Conservation (phyloP, 2,797 vertebrate genomes). For the Paratrypauchen microcephalus region DNA sequence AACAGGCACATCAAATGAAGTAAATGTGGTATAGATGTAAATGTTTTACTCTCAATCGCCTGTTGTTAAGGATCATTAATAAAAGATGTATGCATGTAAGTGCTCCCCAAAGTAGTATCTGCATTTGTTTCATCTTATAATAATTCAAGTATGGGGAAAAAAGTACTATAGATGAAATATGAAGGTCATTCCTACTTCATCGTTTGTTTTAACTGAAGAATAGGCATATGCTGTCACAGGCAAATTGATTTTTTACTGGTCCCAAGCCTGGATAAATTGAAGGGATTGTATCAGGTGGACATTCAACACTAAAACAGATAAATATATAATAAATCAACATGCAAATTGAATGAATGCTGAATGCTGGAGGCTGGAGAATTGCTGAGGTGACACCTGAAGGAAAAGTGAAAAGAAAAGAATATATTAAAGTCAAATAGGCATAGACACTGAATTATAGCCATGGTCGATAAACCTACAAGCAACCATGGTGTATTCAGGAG, state of each 20-base stretch:
- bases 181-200: not conserved
- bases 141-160: not conserved
- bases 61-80: slow-evolving; percentile 14
- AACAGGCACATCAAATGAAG: slow-evolving; percentile 5
- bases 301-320: not conserved
- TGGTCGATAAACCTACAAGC: not conserved
- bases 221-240: not conserved
- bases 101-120: slow-evolving; percentile 1
- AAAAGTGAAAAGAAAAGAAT: not conserved
- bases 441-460: not conserved
- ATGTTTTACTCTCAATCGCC: slow-evolving; percentile 23
- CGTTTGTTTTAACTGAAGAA: not conserved
- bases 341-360: not conserved
- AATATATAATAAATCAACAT: too few species aligned
- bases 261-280: not conserved
- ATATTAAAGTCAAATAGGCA: not conserved
- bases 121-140: slow-evolving; percentile 6
- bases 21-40: slow-evolving; percentile 11
- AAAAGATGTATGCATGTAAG: slow-evolving; percentile 7
- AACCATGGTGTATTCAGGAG: not conserved
- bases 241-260: not conserved
- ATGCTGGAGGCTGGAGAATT: not conserved
- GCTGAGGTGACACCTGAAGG: not conserved
- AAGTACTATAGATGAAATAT: not conserved
- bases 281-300: not conserved